Evolutionary conservation across 2,888 invertebrate genomes (phyloP).

Genomic region (Papilio protenor): DNA sequence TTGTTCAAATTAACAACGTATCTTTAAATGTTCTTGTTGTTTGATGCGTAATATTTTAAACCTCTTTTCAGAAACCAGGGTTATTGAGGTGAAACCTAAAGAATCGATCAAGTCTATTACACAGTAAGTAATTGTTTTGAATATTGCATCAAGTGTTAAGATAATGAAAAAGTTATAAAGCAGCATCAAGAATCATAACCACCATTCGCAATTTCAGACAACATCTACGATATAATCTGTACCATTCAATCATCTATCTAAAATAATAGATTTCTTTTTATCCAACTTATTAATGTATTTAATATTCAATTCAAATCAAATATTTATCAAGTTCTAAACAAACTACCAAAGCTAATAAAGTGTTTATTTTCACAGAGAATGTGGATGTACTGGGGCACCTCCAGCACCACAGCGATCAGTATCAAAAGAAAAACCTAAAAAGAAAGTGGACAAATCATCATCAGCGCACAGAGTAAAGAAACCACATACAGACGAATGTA

Average conservation of each 20-base stretch:
- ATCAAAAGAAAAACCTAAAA: conserved; percentile 19
- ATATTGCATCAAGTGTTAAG: not conserved
- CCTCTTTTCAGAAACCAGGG: conserved; percentile 30
- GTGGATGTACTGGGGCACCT: conserved; percentile 30
- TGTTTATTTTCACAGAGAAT: conserved; percentile 23
- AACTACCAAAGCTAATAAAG: not conserved
- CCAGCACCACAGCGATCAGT: not conserved
- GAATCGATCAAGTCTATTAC: conserved; percentile 12
- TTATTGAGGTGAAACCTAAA: conserved; percentile 28
- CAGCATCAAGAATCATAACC: too few relatives aligned
- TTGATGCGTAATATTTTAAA: too few relatives aligned
- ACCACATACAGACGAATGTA: not conserved
- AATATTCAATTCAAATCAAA: too few relatives aligned
- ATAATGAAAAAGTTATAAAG: too few relatives aligned
- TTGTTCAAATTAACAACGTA: too few relatives aligned
- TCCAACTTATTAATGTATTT: too few relatives aligned
- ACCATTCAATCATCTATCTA: too few relatives aligned
- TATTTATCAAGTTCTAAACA: not conserved
- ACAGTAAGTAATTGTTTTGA: conserved; percentile 21
- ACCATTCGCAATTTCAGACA: too few relatives aligned
- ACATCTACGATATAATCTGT: too few relatives aligned
- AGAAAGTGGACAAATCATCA: conserved; percentile 6
- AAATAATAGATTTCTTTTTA: too few relatives aligned
- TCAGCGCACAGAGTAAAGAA: conserved; percentile 16
- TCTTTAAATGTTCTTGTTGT: too few relatives aligned